These are phyloP conservation scores for Coturnix japonica DNA, from an alignment of 2,113 vertebrate species.

Conservation along the genomic window DNA sequence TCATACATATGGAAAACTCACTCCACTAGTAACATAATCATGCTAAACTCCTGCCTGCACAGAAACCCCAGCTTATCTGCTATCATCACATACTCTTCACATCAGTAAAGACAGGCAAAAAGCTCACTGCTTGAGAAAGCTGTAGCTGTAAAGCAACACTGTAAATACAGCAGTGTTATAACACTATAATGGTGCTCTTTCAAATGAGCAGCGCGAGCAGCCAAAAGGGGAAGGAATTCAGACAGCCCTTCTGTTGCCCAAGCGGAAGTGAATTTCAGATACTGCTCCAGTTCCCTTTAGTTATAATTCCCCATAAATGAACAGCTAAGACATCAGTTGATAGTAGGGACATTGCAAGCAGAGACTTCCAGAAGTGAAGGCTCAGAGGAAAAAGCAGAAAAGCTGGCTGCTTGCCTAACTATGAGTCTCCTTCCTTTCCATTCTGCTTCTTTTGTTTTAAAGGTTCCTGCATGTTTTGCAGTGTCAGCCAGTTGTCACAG, in stretches of 20 bases:
- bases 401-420: constrained; percentile 32
- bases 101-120: background rate
- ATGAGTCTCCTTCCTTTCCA: constrained; percentile 53
- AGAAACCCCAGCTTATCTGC: background rate
- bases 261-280: constrained; percentile 49
- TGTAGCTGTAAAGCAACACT: background rate
- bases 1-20: background rate
- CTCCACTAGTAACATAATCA: background rate
- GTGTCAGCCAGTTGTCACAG: constrained; percentile 13
- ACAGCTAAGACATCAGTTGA: constrained; percentile 11
- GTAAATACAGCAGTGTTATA: background rate
- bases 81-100: background rate
- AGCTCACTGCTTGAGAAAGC: background rate
- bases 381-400: constrained; percentile 34
- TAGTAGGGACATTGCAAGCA: constrained; percentile 12
- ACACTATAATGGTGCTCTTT: constrained; percentile 3
- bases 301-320: constrained; percentile 32
- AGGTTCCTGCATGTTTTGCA: constrained; percentile 45
- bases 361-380: constrained; percentile 36
- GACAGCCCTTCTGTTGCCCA: background rate
- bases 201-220: background rate
- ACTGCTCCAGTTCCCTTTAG: background rate
- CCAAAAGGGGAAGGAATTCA: constrained; percentile 43
- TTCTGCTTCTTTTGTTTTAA: constrained; percentile 51
- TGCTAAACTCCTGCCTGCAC: background rate